Evolutionary conservation across 1,140 invertebrate species (phyloP), one percentile per base, ranked within the genome.

Genomic region (Atta colombica): DNA sequence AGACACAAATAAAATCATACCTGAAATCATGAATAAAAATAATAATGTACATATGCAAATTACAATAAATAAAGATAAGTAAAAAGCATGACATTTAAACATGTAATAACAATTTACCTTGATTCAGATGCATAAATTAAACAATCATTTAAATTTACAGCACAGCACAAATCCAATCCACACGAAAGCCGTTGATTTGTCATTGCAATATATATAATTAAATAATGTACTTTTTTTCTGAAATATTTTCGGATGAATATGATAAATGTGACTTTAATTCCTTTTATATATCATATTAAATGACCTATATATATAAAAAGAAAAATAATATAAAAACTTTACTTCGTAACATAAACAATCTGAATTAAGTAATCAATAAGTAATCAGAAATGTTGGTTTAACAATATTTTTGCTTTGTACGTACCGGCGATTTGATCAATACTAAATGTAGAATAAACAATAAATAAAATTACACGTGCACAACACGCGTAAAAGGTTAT

Each of bases 1-100:
- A 96, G 21, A 96, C 88, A 69, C 96, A 96, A 51, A 97, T 93
- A 95, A 97, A 97, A 75, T 97, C 96, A 96, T 96, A 97, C 80
- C 97, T 97, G 25, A 93, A 94, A 90, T 71, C 25, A 10, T 58
- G 21, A 72, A 86, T 51, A 86, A 84, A 49, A 86, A n/a, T 51
- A 18, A 18, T 71, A 63, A 51, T 51, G 25, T 66, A 69, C n/a
- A 84, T 1, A 51, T 16, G 0, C 0, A 14, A 2, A 65, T 5
- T 18, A 4, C 8, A 68, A 61, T 14, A 80, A 28, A 63, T 60
- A 10, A 53, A 60, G 18, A 58, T 31, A 68, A 53, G 1, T 39
- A 49, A 45, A 51, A 45, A 28, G 14, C n/a, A 53, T 35, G 28
- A 65, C 31, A 51, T n/a, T 58, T 65, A 60, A 77, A 75, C 10